These are phyloP conservation scores for Oegoconia quadripuncta DNA, from an alignment of 2,888 invertebrate species.

Conservation along the genomic window DNA sequence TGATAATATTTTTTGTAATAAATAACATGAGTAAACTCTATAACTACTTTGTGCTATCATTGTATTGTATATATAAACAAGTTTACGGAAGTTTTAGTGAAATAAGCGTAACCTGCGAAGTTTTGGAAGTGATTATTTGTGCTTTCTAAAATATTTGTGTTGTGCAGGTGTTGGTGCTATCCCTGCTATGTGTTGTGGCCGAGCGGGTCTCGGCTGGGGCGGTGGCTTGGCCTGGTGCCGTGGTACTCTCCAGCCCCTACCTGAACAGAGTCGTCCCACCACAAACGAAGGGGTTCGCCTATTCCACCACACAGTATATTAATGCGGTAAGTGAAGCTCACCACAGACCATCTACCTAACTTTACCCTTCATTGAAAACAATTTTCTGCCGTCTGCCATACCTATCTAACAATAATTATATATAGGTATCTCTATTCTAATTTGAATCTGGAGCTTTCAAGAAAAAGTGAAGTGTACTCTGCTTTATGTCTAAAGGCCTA, in stretches of 20 bases:
- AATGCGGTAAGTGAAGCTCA: conserved; percentile 45
- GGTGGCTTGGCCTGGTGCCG: conserved; percentile 41
- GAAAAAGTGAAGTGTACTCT: too few relatives aligned
- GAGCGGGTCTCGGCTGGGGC: conserved; percentile 34
- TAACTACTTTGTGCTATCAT: too few relatives aligned
- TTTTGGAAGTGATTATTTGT: not conserved
- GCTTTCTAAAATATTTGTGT: conserved; percentile 1
- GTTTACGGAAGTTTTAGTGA: too few relatives aligned
- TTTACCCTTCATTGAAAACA: not conserved
- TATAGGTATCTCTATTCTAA: too few relatives aligned
- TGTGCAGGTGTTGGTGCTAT: conserved; percentile 40
- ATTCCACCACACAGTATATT: conserved; percentile 61
- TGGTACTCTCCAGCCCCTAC: conserved; percentile 28
- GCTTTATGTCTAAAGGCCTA: too few relatives aligned
- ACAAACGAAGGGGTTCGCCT: conserved; percentile 51
- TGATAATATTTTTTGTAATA: not conserved
- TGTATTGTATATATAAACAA: too few relatives aligned
- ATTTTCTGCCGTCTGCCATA: not conserved
- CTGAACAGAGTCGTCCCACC: conserved; percentile 45
- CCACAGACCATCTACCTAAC: not conserved
- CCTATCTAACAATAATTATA: too few relatives aligned
- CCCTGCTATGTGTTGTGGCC: conserved; percentile 39
- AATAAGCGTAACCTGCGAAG: too few relatives aligned
- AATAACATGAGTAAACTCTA: too few relatives aligned
- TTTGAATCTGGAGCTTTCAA: too few relatives aligned